Percentiles rank a stretch among this genome's conserved stretches.
Conservation (phyloP, 2,888 invertebrate genomes). For the Candidula unifasciata region DNA sequence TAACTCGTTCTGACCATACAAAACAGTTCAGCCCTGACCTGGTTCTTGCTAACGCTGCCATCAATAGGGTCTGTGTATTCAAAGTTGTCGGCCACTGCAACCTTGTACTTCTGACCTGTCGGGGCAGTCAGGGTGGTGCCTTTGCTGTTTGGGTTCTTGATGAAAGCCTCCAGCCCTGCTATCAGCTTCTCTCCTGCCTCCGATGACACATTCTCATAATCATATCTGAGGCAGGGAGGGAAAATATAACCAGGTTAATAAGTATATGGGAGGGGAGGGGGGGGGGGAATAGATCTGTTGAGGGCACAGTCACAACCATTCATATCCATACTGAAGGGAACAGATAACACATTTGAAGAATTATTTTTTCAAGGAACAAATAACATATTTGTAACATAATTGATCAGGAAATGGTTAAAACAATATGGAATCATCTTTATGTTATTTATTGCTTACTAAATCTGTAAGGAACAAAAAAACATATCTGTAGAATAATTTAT, state of each 20-base stretch:
- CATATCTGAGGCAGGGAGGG: conserved; percentile 85
- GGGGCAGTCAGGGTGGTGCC: conserved; percentile 75
- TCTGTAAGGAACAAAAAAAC: too few species aligned
- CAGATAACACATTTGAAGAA: too few species aligned
- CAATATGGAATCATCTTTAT: too few species aligned
- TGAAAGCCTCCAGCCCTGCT: conserved; percentile 85
- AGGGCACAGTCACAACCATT: too few species aligned
- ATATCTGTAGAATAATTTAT: too few species aligned
- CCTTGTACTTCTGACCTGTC: conserved; percentile 84
- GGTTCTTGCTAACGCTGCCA: conserved; percentile 90
- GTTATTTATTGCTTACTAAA: too few species aligned
- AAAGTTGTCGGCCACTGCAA: conserved; percentile 93
- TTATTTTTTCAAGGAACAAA: too few species aligned
- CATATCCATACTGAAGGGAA: too few species aligned
- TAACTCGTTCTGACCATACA: not conserved
- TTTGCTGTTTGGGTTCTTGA: conserved; percentile 81
- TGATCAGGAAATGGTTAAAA: too few species aligned
- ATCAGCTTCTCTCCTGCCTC: conserved; percentile 94
- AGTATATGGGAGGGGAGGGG: not conserved
- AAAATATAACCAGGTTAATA: not conserved
- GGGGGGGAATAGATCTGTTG: not conserved
- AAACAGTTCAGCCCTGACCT: conserved; percentile 79
- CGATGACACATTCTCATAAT: conserved; percentile 96
- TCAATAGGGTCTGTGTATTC: conserved; percentile 97
- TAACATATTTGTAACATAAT: too few species aligned